Conservation (phyloP, 1,140 invertebrate species). For the Papilio helenus region DNA sequence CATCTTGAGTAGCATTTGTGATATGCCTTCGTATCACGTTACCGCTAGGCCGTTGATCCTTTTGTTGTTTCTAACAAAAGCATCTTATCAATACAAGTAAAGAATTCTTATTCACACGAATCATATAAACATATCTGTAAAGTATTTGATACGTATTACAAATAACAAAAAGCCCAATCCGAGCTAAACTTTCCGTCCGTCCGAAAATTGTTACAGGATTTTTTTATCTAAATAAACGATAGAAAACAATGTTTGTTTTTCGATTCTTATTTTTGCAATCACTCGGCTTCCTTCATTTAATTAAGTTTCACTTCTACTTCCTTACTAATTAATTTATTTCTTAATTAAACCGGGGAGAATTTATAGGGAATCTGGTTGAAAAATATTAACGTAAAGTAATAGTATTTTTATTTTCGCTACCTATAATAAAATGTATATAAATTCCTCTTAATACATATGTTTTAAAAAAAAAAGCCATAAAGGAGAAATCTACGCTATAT, state of each 20-base stretch:
- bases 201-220: background rate
- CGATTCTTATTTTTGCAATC: background rate
- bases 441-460: too few relatives aligned
- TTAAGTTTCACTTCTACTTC: constrained; percentile 6
- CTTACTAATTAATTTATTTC: constrained; percentile 28
- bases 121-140: background rate
- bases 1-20: constrained; percentile 12
- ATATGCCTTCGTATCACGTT: background rate
- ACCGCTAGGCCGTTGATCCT: background rate
- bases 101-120: background rate
- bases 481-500: too few relatives aligned
- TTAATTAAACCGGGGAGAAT: constrained; percentile 2
- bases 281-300: constrained; percentile 1
- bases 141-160: background rate
- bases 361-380: background rate
- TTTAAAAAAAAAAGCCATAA: too few relatives aligned
- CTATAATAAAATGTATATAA: background rate
- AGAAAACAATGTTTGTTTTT: constrained; percentile 10
- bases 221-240: background rate
- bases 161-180: background rate
- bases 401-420: background rate
- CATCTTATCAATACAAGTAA: background rate
- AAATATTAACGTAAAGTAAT: background rate
- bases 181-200: too few relatives aligned
- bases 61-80: background rate